Base-by-base conservation (phyloP, 2,797 vertebrate species). In the Tangara arthus region DNA sequence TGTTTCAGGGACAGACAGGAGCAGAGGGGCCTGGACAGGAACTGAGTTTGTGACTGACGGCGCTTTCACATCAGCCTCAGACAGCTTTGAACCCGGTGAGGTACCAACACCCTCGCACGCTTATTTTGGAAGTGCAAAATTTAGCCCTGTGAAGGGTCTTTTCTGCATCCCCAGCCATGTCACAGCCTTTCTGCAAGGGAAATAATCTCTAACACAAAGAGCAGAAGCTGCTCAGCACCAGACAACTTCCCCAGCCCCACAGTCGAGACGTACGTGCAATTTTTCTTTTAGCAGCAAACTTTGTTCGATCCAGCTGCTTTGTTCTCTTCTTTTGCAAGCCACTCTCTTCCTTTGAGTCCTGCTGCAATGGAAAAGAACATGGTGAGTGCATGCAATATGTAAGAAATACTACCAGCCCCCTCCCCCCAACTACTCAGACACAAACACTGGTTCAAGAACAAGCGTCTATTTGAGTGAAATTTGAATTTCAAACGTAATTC, bases 211-310 rank as follows among this genome's bases (percentile, higher is more conserved):
- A 82, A 52, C 14, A 59, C 14, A 59, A 90, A 60, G 26, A 88
- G 60, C 77, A 87, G 81, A 87, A 47, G 61, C 81, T 64, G 49
- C 39, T 87, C 85, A 42, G 85, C 65, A 88, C 61, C 85, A n/a
- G 20, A 26, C 46, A 68, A 27, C 18, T 46, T 79, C 59, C 60
- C 93, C 49, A 81, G 82, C 63, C 88, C 87, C 91, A 77, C 44
- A 68, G 15, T 57, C 4, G 0, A 97, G 91, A 98, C 98, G 82
- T 98, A 98, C 98, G 98, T 98, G 98, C 93, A 94, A 98, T 97
- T 97, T 97, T 98, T 89, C 97, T 98, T 95, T 97, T 98, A 89
- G 97, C 93, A 94, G 97, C 70, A 95, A 96, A 97, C 82, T 97
- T 98, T 9, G 81, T 75, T 97, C 96, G 97, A 78, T 97, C 97